Evolutionary conservation across 2,888 invertebrate species (phyloP).

Genomic region (Limnephilus lunatus): DNA sequence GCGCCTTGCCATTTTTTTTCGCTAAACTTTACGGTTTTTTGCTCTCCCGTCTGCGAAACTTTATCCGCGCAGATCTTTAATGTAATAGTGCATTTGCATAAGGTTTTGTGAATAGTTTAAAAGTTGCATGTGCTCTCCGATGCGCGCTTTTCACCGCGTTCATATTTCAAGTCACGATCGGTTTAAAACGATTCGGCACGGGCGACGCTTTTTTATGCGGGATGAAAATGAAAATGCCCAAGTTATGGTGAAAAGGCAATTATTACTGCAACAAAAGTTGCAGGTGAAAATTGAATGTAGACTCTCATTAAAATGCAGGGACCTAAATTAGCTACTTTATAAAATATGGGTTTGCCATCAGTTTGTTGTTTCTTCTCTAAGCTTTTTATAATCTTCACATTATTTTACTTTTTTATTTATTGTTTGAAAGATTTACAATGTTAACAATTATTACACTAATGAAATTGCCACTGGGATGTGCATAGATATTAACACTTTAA

Average conservation of each 20-base stretch:
- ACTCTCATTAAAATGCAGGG: not conserved
- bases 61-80: constrained; percentile 40
- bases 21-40: constrained; percentile 15
- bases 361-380: no score
- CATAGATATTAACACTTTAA: no score
- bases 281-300: not conserved
- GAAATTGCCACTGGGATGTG: no score
- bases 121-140: constrained; percentile 21
- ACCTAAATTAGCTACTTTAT: not conserved
- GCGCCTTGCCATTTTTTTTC: constrained; percentile 19
- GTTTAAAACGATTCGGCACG: not conserved
- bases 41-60: constrained; percentile 26
- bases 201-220: not conserved
- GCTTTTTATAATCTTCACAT: no score
- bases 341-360: not conserved
- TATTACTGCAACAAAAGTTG: not conserved
- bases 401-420: no score
- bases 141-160: constrained; percentile 17
- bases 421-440: no score
- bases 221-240: not conserved
- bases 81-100: constrained; percentile 41
- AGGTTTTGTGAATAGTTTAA: constrained; percentile 43
- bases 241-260: not conserved
- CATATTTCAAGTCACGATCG: constrained; percentile 32
- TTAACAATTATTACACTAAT: no score